Percentiles rank a stretch among this genome's conserved stretches.
Evolutionary conservation across 2,113 vertebrate species (phyloP).

Genomic region (Dermatemys mawii): DNA sequence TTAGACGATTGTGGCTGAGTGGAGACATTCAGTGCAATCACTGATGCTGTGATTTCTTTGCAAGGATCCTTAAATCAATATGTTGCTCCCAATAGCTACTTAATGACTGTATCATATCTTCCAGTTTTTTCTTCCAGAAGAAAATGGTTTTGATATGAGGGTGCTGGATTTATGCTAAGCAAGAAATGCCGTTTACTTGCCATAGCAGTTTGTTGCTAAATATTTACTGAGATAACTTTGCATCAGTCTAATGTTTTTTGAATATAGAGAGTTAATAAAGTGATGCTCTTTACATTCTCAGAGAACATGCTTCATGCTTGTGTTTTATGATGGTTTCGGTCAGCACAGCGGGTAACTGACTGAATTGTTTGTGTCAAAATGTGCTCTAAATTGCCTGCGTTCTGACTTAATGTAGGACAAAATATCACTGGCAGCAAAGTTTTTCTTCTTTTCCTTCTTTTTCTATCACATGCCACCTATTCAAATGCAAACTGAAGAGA

Average conservation of each 20-base stretch:
- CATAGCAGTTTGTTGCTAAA: neutral
- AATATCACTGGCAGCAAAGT: neutral
- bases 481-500: neutral
- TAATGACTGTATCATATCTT: neutral
- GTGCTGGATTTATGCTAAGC: neutral
- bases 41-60: slow-evolving; percentile 5
- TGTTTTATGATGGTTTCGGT: neutral
- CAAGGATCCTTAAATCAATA: slow-evolving; percentile 17
- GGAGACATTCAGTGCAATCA: neutral
- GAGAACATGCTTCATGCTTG: neutral
- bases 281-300: neutral
- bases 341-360: neutral
- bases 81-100: neutral
- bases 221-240: neutral
- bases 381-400: neutral
- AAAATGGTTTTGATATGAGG: neutral
- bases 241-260: neutral
- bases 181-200: neutral
- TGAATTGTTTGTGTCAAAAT: neutral
- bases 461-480: neutral
- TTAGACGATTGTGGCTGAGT: slow-evolving; percentile 5
- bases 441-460: neutral
- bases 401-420: neutral
- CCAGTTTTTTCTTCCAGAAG: neutral
- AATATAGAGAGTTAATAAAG: neutral